phyloP scores from a whole-genome alignment of 2,888 invertebrate genomes.

The Sipha maydis region DNA sequence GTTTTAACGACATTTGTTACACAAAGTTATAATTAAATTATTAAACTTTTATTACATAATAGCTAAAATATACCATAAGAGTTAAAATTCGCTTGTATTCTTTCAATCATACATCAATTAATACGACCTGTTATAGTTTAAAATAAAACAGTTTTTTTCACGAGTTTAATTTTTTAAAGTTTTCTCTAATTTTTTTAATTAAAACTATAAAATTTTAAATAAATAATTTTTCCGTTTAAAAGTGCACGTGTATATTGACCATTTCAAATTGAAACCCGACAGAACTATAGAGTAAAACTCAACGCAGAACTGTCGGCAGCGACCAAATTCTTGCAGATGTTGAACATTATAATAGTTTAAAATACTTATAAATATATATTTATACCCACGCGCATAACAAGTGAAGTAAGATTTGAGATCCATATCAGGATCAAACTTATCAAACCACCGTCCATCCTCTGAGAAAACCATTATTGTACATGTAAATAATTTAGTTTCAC shows the following conservation, averaged over 20 bases:
- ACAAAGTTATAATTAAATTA: background rate
- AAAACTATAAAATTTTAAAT: conserved; percentile 1
- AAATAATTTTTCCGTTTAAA: background rate
- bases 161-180: too few relatives aligned
- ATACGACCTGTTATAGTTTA: too few relatives aligned
- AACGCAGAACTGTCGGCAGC: background rate
- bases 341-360: background rate
- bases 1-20: background rate
- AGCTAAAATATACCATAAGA: background rate
- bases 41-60: background rate
- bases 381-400: background rate
- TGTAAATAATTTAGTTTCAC: too few relatives aligned
- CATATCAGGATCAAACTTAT: background rate
- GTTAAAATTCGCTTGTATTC: background rate
- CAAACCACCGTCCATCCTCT: too few relatives aligned
- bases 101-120: too few relatives aligned
- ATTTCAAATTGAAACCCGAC: background rate
- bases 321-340: background rate
- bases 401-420: background rate
- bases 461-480: too few relatives aligned
- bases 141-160: too few relatives aligned
- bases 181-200: too few relatives aligned
- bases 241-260: background rate
- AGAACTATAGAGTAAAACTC: background rate
- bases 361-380: background rate